phyloP scores from a whole-genome alignment of 2,113 vertebrate genomes.

The Phocoena sinus region DNA sequence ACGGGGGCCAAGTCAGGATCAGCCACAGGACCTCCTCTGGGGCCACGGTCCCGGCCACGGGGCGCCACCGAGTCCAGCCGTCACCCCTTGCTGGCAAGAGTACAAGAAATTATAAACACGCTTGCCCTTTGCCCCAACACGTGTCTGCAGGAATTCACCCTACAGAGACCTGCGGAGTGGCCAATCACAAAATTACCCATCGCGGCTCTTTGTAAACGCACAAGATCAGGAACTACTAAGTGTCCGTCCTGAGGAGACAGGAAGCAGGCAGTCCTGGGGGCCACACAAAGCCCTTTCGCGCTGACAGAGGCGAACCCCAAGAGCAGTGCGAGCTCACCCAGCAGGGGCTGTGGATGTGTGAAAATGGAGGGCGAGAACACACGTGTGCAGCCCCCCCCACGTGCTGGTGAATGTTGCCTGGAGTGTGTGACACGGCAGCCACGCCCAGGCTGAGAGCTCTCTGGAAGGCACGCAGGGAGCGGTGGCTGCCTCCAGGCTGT shows the following conservation, averaged over 20 bases:
- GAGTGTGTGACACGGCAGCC: background rate
- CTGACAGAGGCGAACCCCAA: background rate
- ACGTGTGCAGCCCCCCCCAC: rapidly evolving
- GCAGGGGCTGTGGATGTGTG: rapidly evolving
- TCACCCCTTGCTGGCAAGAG: background rate
- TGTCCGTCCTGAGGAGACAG: background rate
- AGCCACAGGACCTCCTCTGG: background rate
- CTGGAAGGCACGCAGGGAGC: background rate
- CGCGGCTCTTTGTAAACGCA: too few relatives aligned
- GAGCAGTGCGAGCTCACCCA: background rate
- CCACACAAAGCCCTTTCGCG: background rate
- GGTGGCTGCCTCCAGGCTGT: too few relatives aligned
- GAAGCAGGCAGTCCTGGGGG: background rate
- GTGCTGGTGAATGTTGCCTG: rapidly evolving
- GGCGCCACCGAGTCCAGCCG: rapidly evolving
- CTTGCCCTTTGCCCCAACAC: background rate
- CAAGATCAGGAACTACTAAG: background rate
- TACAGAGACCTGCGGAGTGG: rapidly evolving
- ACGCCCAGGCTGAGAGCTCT: background rate
- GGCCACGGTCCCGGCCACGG: background rate
- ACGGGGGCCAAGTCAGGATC: background rate
- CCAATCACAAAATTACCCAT: background rate
- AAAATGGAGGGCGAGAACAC: rapidly evolving
- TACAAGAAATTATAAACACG: background rate
- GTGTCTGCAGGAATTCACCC: background rate